Base-by-base conservation (phyloP, 2,113 vertebrate species). In the Bubo bubo region DNA sequence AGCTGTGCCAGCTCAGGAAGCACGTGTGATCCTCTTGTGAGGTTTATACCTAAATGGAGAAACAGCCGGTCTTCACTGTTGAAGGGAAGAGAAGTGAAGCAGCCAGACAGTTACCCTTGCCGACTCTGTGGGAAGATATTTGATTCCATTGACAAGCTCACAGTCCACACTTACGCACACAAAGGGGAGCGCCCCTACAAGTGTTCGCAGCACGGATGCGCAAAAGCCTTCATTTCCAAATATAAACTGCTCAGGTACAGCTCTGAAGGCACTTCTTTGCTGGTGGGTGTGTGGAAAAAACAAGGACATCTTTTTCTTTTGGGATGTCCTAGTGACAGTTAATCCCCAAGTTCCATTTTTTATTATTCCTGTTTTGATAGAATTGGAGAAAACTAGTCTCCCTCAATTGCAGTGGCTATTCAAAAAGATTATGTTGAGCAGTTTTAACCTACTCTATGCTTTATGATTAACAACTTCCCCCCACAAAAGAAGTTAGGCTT, bases 211-310 rank as follows among this genome's bases (percentile, higher is more conserved):
- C 94, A 97, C 67, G 98, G 98, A 91, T 98, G 98, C 91, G 96
- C 98, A 86, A 98, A 98, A 97, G 98, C 98, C 87, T 98, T 98
- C 93, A 97, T 98, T 96, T 98, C 98, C 95, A 98, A 97, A 97
- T 98, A 98, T 70, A 98, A 98, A 84, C 70, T 98, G 85, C 98
- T 98, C 97, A 98, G 98, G 98, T 98, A 97, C 97, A 95, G 73
- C 84, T 68, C 74, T 86, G 34, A 49, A 91, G 55, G 50, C 21
- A 19, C 22, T 68, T 21, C 16, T 79, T 88, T 80, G 63, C 66
- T 83, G 8, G 41, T 83, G 81, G 60, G 68, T 7, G 23, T 27
- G 14, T 3, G 66, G 41, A 12, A 12, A 7, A 23, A 14, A 8
- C 26, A 62, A 56, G 34, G 18, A 6, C 14, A 13, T 35, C 3